These are phyloP conservation scores for Electrophaes corylata DNA, from an alignment of 2,888 invertebrate species.

Conservation along the genomic window DNA sequence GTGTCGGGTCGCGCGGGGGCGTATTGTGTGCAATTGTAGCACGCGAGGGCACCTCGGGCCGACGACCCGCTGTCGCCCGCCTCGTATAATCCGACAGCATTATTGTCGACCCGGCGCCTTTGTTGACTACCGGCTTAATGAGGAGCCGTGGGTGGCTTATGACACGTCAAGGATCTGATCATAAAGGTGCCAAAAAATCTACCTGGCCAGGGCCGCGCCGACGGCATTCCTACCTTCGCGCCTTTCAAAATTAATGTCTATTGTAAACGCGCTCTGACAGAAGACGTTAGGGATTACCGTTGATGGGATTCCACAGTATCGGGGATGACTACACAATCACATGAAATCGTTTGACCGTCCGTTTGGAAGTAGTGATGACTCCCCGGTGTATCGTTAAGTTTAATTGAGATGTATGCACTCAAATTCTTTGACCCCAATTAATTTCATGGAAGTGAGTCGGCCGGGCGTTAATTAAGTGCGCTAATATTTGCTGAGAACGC, in stretches of 20 bases:
- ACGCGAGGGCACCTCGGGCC: conserved; percentile 78
- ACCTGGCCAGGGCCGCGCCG: conserved; percentile 70
- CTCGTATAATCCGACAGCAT: conserved; percentile 78
- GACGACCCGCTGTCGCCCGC: conserved; percentile 70
- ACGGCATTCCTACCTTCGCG: conserved; percentile 77
- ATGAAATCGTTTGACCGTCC: conserved; percentile 38
- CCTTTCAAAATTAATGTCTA: conserved; percentile 79
- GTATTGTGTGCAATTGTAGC: conserved; percentile 79
- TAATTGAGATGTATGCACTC: conserved; percentile 81
- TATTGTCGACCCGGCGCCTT: conserved; percentile 77
- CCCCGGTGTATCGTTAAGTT: conserved; percentile 56
- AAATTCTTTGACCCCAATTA: conserved; percentile 81
- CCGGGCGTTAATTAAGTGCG: conserved; percentile 74
- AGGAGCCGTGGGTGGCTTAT: conserved; percentile 81
- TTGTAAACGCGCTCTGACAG: conserved; percentile 63
- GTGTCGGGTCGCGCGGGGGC: conserved; percentile 70
- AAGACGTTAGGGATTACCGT: conserved; percentile 58
- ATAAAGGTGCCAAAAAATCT: conserved; percentile 82
- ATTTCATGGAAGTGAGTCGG: conserved; percentile 78
- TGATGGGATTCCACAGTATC: conserved; percentile 44
- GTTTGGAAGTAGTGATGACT: conserved; percentile 53
- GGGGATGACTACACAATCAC: conserved; percentile 23
- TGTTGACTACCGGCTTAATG: conserved; percentile 81
- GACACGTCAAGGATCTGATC: conserved; percentile 80
- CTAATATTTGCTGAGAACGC: conserved; percentile 71